These are phyloP conservation scores for Pocota personata DNA, from an alignment of 2,888 invertebrate species.

Conservation along the genomic window DNA sequence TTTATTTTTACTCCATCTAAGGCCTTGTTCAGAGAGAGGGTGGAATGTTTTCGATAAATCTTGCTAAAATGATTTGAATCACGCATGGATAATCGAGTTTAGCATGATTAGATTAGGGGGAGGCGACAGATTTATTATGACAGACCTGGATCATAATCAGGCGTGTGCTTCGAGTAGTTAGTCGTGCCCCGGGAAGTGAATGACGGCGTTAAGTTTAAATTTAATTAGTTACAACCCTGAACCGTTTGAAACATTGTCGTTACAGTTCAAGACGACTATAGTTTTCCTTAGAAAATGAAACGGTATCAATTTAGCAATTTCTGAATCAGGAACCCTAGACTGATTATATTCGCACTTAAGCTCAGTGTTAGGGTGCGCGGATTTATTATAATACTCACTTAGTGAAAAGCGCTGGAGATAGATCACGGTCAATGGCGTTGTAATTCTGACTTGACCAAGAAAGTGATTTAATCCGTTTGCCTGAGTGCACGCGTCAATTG, in stretches of 20 bases:
- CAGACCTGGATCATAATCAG: not conserved
- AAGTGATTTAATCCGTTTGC: constrained; percentile 60
- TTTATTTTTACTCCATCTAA: not conserved
- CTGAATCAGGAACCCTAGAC: constrained; percentile 56
- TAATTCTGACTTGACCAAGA: constrained; percentile 66
- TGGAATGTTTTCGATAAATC: not conserved
- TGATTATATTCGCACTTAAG: constrained; percentile 44
- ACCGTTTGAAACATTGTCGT: constrained; percentile 1
- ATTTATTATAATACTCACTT: constrained; percentile 55
- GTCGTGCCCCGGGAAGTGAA: constrained; percentile 3
- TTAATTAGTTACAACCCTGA: constrained; percentile 29
- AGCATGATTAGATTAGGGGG: constrained; percentile 47
- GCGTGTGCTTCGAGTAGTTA: not conserved
- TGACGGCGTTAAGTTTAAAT: not conserved
- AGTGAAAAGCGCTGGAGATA: constrained; percentile 34
- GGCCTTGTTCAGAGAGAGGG: constrained; percentile 1
- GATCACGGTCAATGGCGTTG: constrained; percentile 71
- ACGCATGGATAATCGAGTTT: constrained; percentile 35
- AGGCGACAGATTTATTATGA: constrained; percentile 18
- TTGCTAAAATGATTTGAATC: constrained; percentile 31
- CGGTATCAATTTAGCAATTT: not conserved
- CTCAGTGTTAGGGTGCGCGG: constrained; percentile 28
- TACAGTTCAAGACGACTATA: constrained; percentile 52
- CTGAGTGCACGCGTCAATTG: constrained; percentile 20
- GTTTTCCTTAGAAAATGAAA: constrained; percentile 35